Evolutionary conservation across 2,888 invertebrate species (phyloP).

Genomic region (Cerastis rubricosa): DNA sequence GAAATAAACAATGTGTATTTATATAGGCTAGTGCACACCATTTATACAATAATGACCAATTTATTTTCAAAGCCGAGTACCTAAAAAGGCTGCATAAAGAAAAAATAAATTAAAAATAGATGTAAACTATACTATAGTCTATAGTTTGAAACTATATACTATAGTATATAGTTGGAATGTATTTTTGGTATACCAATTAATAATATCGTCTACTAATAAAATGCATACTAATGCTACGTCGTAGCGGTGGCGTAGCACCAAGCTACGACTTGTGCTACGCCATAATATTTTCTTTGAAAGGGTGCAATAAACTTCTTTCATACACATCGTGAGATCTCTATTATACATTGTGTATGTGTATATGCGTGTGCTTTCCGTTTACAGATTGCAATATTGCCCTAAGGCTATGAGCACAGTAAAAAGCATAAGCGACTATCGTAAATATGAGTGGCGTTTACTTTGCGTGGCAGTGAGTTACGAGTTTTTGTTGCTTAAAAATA

Average conservation of each 20-base stretch:
- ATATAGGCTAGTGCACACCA: not conserved
- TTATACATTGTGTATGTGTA: constrained; percentile 10
- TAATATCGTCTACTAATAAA: no score
- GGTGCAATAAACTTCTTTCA: constrained; percentile 10
- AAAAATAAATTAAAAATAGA: no score
- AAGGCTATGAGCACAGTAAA: constrained; percentile 25
- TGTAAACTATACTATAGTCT: not conserved
- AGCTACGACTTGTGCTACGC: constrained; percentile 21
- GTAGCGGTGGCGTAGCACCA: constrained; percentile 4
- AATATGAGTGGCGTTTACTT: not conserved
- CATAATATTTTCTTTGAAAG: constrained; percentile 1
- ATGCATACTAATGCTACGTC: not conserved
- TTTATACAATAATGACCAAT: not conserved
- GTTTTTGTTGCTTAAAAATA: constrained; percentile 10
- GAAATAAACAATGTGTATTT: not conserved
- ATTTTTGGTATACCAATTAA: no score
- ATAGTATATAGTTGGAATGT: no score
- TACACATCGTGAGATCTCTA: constrained; percentile 28
- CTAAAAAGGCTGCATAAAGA: not conserved
- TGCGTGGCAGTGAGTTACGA: not conserved
- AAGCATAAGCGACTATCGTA: constrained; percentile 25
- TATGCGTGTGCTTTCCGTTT: constrained; percentile 43
- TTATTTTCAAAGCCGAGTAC: not conserved
- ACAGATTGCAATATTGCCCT: constrained; percentile 50
- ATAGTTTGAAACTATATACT: no score